These are phyloP conservation scores for Strongylocentrotus purpuratus DNA, from an alignment of 35 echinoderm and acorn worm species.

Conservation along the genomic window DNA sequence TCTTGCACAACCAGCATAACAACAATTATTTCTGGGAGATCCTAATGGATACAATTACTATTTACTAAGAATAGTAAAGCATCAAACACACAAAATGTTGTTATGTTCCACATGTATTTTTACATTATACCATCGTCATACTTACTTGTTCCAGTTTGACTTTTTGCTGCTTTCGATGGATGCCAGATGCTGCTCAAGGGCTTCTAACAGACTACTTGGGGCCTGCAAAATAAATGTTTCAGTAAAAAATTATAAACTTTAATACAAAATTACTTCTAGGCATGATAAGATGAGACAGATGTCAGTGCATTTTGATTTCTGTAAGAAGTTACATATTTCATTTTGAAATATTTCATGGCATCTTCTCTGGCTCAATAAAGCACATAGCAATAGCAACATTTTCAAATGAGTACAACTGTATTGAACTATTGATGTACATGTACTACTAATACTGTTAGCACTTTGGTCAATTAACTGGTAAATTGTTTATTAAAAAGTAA, in stretches of 20 bases:
- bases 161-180: constrained; percentile 85
- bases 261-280: background rate
- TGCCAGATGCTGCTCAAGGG: constrained; percentile 81
- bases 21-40: background rate
- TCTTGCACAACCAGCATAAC: background rate
- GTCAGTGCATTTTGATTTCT: too few relatives aligned
- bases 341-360: too few relatives aligned
- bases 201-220: constrained; percentile 95
- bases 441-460: too few relatives aligned
- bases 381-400: too few relatives aligned
- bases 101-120: background rate
- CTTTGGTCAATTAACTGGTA: too few relatives aligned
- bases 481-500: too few relatives aligned
- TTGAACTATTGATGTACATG: too few relatives aligned
- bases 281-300: too few relatives aligned
- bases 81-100: background rate
- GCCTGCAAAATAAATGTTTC: constrained; percentile 63
- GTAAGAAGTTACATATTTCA: too few relatives aligned
- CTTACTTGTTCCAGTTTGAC: constrained; percentile 84
- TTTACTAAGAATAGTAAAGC: background rate
- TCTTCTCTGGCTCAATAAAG: too few relatives aligned
- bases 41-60: background rate
- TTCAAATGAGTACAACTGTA: too few relatives aligned
- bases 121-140: background rate
- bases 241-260: background rate